Evolutionary conservation across 1,140 invertebrate genomes (phyloP), one percentile per base, ranked within the genome.

Genomic region (Batillaria attramentaria): DNA sequence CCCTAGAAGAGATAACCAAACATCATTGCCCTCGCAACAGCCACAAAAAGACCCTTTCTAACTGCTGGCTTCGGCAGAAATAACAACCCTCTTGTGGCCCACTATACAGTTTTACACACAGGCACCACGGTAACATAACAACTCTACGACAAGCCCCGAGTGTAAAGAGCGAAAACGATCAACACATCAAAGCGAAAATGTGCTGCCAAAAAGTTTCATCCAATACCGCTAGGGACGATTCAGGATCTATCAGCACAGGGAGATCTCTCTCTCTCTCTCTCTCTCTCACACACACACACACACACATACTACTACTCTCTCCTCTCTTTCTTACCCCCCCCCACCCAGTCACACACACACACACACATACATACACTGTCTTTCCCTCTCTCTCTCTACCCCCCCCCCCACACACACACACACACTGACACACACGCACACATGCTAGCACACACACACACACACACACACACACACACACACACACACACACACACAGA

Each of bases 401-500:
- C 57, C 24, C 20, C 6, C 57, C 57, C 5, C 24, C 6, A 60
- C 31, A n/a, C 20, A 28, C 57, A n/a, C 8, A 60, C 5, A 20
- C 31, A 28, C 31, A n/a, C 31, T 60, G 57, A 60, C 57, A 60
- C 31, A 28, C 57, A 28, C 57, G 57, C 24, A 28, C 24, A 60
- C 57, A 13, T 60, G 20, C 8, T 60, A n/a, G 8, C 57, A 60
- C 57, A 60, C 57, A 60, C 57, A n/a, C 57, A 60, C 57, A 60
- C 8, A 60, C 57, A 60, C 57, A 60, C 57, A 60, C 57, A 60
- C 57, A 60, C 57, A 60, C 57, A 60, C 57, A 60, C 24, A 60
- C 57, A 60, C 57, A 60, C 57, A 60, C 57, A 60, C 57, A 60
- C 57, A 60, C 57, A 60, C 57, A 60, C 57, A 60, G 20, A 60